Evolutionary conservation across 2,113 vertebrate genomes (phyloP), one percentile per base, ranked within the genome.

Genomic region (Bambusicola thoracicus): DNA sequence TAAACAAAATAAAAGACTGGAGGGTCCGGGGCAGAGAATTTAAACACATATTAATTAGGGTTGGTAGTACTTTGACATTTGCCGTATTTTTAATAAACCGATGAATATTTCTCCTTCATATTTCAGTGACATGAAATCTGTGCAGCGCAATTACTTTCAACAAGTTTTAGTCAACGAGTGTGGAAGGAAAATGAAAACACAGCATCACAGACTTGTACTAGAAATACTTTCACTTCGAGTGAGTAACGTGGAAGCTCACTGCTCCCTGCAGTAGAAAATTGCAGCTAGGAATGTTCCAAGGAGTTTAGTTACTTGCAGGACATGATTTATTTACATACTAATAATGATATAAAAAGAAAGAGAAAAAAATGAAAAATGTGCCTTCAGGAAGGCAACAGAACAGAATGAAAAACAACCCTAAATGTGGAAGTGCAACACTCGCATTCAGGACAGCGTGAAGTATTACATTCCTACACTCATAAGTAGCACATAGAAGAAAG

Each of bases 11-110:
- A 97, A 91, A 93, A 91, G 93, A 91, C 92, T 95, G 51, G 87
- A 96, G 92, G 89, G 91, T 82, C 72, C 68, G 78, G 75, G 76
- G 90, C 81, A 94, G 92, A 95, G 92, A 96, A 96, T 95, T 97
- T 95, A 97, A 96, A 93, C 95, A 96, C 91, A 92, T 95, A 96
- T 97, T 97, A 97, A 97, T 97, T 96, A 95, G 85, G 81, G 49
- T 88, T 94, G 41, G 62, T 93, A 94, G 87, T 93, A 84, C 74
- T 40, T 73, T 96, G 92, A 96, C 95, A 93, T 97, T 95, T 96
- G 87, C 66, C 85, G 38, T 87, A 94, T 91, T 96, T 95, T 97
- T 97, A 96, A 97, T 97, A 95, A 96, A 95, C 90, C 82, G 86
- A 94, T 96, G 68, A 93, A 93, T 94, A 95, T 97, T 96, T 95